Base-by-base conservation (phyloP, 2,888 invertebrate genomes). In the Ecliptopera silaceata region DNA sequence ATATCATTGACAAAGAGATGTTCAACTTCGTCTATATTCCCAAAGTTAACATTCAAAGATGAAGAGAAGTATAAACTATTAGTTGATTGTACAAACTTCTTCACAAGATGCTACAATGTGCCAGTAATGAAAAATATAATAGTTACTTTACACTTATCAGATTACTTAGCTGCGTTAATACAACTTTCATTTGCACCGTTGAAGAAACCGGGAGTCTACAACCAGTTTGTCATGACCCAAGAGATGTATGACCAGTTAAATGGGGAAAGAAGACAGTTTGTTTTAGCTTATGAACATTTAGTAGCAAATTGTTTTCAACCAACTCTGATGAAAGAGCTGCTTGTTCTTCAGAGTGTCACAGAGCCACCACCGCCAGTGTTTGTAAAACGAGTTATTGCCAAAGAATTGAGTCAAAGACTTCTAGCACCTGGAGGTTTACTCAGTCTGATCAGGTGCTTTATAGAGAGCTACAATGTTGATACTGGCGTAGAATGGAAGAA, bases 111-210 rank as follows among this genome's bases (percentile, higher is more conserved):
- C 66, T 88, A 92, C 65, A 78, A 83, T 53, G 70, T 91, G 62
- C 82, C 87, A 66, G 88, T 93, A 59, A 82, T 95, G 45, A 90
- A 92, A 72, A 86, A 89, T 69, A 83, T 93, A 55, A 87, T 95
- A 59, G 65, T 93, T 56, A 84, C 93, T 46, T 81, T 93, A 64
- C 91, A 92, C 83, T 75, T 94, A 54, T 89, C 91, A 74, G 92
- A 93, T 75, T 86, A 95, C 64, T 80, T 96, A 47, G 94, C 94
- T 54, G 93, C 93, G 2, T 80, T 96, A 22, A 93, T 95, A 67
- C 96, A 96, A 80, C 82, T 96, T 45, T 88, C 93, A 20, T 93
- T 93, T 86, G 94, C 94, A 32, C 94, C 94, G 5, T 72, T 95
- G 29, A 93, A 92, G 61, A 93, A 94, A 81, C 94, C 95, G 53